These are phyloP conservation scores for Tipula vernalis DNA, from an alignment of 2,888 invertebrate genomes.

Conservation along the genomic window DNA sequence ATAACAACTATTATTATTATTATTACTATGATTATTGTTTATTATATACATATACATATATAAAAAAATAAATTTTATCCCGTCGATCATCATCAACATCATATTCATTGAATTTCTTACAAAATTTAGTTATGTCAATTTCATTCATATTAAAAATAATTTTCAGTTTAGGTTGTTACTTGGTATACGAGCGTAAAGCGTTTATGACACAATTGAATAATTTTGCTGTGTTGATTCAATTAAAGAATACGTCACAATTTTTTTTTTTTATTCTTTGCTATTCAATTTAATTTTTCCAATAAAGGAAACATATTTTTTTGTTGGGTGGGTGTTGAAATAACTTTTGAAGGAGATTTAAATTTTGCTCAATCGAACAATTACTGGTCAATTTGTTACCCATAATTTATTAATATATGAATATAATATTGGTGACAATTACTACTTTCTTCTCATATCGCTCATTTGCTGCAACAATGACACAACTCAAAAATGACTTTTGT, in stretches of 20 bases:
- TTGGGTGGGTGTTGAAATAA: not conserved
- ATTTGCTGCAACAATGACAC: too few relatives aligned
- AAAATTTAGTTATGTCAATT: slow-evolving; percentile 7
- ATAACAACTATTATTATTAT: not conserved
- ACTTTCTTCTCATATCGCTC: too few relatives aligned
- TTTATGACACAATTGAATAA: not conserved
- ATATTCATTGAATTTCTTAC: not conserved
- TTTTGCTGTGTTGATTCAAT: not conserved
- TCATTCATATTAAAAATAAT: slow-evolving; percentile 1
- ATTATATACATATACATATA: not conserved
- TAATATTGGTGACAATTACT: not conserved
- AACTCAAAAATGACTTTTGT: too few relatives aligned
- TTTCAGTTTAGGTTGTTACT: not conserved
- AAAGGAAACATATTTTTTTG: not conserved
- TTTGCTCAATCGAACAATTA: not conserved
- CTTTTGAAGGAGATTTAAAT: not conserved
- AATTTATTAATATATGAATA: not conserved
- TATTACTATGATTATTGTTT: slow-evolving; percentile 4
- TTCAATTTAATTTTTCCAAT: not conserved
- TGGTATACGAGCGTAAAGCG: not conserved
- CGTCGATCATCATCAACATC: slow-evolving; percentile 10
- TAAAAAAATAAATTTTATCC: not conserved
- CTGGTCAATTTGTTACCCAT: not conserved
- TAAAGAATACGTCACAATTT: not conserved
- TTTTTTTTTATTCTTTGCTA: not conserved